Conservation (phyloP, 2,888 invertebrate species). For the Heliothis peltigera region DNA sequence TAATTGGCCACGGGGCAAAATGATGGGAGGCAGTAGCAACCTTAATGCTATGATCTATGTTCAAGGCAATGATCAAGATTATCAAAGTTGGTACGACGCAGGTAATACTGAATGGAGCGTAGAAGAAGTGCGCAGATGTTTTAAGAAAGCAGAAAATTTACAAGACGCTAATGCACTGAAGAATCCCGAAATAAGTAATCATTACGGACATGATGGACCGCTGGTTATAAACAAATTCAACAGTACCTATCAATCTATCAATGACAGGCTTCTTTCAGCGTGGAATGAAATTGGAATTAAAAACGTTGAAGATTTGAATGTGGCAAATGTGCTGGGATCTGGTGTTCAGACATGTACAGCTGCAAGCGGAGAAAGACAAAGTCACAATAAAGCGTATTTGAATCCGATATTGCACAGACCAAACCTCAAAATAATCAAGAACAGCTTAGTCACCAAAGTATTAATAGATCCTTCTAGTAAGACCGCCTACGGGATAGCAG, state of each 20-base stretch:
- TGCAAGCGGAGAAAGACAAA: constrained; percentile 82
- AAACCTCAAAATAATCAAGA: constrained; percentile 64
- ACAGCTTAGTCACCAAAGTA: constrained; percentile 67
- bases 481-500: constrained; percentile 40
- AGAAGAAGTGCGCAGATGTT: constrained; percentile 83
- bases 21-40: constrained; percentile 89
- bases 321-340: constrained; percentile 74
- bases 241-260: constrained; percentile 75
- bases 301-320: constrained; percentile 78
- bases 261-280: constrained; percentile 71
- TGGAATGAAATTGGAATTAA: constrained; percentile 84
- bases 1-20: constrained; percentile 90
- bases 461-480: constrained; percentile 24
- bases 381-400: constrained; percentile 90
- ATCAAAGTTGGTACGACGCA: constrained; percentile 85
- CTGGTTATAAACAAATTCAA: constrained; percentile 84
- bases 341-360: constrained; percentile 84
- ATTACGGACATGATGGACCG: constrained; percentile 83
- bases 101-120: constrained; percentile 90
- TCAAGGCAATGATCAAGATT: constrained; percentile 86
- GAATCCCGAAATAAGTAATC: constrained; percentile 58
- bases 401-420: constrained; percentile 66
- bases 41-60: constrained; percentile 90
- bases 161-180: constrained; percentile 66
- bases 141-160: constrained; percentile 86